phyloP scores from a whole-genome alignment of 2,113 vertebrate genomes.

The Siniperca chuatsi region DNA sequence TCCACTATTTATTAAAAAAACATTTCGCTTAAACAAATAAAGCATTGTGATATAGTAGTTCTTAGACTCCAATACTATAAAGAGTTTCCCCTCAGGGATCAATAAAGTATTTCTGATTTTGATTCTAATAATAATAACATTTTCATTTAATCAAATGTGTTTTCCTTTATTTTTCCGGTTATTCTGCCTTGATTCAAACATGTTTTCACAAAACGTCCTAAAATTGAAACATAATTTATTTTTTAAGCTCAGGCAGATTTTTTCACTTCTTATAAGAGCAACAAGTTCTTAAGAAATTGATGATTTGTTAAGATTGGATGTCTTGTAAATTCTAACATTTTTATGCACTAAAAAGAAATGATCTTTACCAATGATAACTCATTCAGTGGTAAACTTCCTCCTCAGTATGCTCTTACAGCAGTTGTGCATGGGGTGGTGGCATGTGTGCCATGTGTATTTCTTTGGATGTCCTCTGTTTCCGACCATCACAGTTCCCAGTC shows the following conservation, averaged over 20 bases:
- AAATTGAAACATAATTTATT: not conserved
- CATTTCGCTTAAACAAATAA: not conserved
- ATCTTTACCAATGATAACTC: not conserved
- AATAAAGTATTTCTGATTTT: too few species aligned
- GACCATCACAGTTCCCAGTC: slow-evolving; percentile 20
- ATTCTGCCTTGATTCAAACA: not conserved
- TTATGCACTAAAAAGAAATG: not conserved
- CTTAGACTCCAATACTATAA: not conserved
- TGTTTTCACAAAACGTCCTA: not conserved
- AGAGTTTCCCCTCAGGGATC: too few species aligned
- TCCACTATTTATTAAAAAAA: not conserved
- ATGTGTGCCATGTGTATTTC: slow-evolving; percentile 38
- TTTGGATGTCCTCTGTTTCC: slow-evolving; percentile 26
- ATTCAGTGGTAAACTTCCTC: slow-evolving; percentile 3
- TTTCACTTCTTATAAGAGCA: not conserved
- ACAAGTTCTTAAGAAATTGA: not conserved
- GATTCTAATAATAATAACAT: not conserved
- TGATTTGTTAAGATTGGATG: not conserved
- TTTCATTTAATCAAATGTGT: not conserved
- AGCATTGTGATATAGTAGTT: not conserved
- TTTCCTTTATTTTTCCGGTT: not conserved
- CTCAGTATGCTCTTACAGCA: not conserved
- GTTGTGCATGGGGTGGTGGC: slow-evolving; percentile 1
- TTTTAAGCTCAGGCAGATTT: not conserved
- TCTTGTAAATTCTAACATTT: not conserved